A percentile compares a stretch with the other conserved stretches of the same genome.
phyloP scores from a whole-genome alignment of 30 jellyfish, hydroid and myxozoan species.

The Aurelia sp. region DNA sequence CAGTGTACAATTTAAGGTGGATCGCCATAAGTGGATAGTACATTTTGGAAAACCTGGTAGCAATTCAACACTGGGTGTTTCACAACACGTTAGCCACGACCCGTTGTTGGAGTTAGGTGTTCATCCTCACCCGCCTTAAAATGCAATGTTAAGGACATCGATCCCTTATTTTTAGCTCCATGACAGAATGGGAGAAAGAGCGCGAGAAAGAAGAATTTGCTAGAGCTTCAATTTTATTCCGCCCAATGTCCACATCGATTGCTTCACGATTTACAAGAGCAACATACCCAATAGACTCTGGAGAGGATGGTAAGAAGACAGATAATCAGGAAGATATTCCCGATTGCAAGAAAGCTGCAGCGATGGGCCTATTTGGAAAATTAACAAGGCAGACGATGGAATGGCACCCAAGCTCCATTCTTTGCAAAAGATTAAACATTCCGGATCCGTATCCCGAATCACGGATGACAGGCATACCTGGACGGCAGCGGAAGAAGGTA shows the following conservation, averaged over 20 bases:
- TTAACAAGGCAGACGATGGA: constrained; percentile 75
- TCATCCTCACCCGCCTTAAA: too few species aligned
- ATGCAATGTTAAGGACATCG: neutral
- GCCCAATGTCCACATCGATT: constrained; percentile 81
- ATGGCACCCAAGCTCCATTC: constrained; percentile 87
- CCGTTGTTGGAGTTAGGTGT: too few species aligned
- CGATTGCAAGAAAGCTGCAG: constrained; percentile 84
- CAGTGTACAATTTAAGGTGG: too few species aligned
- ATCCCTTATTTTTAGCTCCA: constrained; percentile 36
- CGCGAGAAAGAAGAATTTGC: constrained; percentile 87
- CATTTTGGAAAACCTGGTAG: too few species aligned
- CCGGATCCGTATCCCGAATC: constrained; percentile 87
- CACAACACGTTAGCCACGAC: too few species aligned
- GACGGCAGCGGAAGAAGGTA: constrained; percentile 28
- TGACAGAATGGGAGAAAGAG: constrained; percentile 97
- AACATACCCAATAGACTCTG: constrained; percentile 18
- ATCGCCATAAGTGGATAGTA: too few species aligned
- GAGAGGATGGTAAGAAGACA: neutral
- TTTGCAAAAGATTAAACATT: constrained; percentile 87
- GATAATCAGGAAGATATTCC: constrained; percentile 19
- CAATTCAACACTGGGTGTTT: too few species aligned
- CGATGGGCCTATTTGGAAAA: constrained; percentile 80
- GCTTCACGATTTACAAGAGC: constrained; percentile 91
- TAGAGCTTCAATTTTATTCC: constrained; percentile 82
- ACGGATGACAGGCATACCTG: constrained; percentile 67